Percentiles rank a stretch among this genome's conserved stretches.
These are phyloP conservation scores for Corythaixoides concolor DNA, from an alignment of 2,113 vertebrate genomes.

Conservation along the genomic window DNA sequence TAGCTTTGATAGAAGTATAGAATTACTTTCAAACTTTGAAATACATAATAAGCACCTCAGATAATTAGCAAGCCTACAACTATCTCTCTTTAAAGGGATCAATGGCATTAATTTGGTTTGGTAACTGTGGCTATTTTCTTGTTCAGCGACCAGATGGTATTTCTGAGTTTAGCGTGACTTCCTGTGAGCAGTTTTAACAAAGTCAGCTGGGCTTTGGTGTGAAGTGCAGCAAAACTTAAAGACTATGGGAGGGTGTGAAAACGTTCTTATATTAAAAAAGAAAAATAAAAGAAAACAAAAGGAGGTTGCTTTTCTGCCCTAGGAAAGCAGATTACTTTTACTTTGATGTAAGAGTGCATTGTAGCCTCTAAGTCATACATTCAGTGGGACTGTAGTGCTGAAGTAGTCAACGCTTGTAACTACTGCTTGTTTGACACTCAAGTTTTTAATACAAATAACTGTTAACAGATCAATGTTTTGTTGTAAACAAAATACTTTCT, in stretches of 20 bases:
- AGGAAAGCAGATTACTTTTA: background rate
- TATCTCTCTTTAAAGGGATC: constrained; percentile 35
- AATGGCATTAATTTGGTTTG: constrained; percentile 42
- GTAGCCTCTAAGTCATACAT: background rate
- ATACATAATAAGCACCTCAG: constrained; percentile 31
- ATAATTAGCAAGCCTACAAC: constrained; percentile 27
- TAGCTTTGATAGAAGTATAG: constrained; percentile 28
- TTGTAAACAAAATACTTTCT: background rate
- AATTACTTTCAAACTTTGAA: constrained; percentile 52
- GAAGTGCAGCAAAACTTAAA: constrained; percentile 46
- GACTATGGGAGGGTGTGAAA: background rate
- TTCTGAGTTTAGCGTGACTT: constrained; percentile 50
- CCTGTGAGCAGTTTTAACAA: constrained; percentile 31
- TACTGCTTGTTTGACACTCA: background rate
- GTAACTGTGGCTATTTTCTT: constrained; percentile 19
- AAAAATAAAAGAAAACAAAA: background rate
- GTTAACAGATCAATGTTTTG: background rate
- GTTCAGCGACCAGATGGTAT: constrained; percentile 19
- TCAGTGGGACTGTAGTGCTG: background rate
- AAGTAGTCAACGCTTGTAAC: background rate
- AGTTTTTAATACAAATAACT: background rate
- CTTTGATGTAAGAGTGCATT: background rate
- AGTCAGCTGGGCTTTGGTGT: constrained; percentile 38
- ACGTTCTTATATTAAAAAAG: background rate
- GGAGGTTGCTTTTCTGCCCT: background rate